Evolutionary conservation across 2,113 vertebrate genomes (phyloP), one percentile per base, ranked within the genome.

Genomic region (Tringa solitaria): DNA sequence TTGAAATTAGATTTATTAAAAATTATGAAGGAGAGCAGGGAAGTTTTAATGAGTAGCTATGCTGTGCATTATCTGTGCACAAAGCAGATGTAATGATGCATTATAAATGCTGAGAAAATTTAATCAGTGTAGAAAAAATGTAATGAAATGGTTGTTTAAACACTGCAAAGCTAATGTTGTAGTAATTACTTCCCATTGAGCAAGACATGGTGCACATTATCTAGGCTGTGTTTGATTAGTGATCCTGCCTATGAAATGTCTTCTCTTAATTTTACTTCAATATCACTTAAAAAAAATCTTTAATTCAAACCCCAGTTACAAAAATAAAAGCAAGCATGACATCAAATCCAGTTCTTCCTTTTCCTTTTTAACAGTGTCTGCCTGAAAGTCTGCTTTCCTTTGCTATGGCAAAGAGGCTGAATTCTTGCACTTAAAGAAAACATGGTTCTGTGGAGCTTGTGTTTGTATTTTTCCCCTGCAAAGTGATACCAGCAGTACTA

Each of bases 61-160:
- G 89, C 90, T 93, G 82, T 97, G 85, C 82, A 91, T 96, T 98
- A 97, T 98, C 96, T 98, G 96, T 97, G 97, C 97, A 97, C 95
- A 97, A 98, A 97, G 95, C 95, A 97, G 98, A 98, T 97, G 96
- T 98, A 98, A 98, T 98, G 98, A 98, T 98, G 97, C 97, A 98
- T 98, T 98, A 97, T 97, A 97, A 98, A 97, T 95, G 90, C 93
- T 14, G 45, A 97, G 98, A 97, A 98, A 97, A 98, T 98, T 97
- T 97, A 98, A 98, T 98, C 97, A 97, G 82, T 87, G 74, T 95
- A 96, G 96, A 96, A 98, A 98, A 98, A 98, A 95, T 98, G 94
- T 96, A 98, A 98, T 98, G 97, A 98, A 98, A 98, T 98, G 88
- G 97, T 98, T 98, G 97, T 98, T 98, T 98, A 98, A 98, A 98